These are phyloP conservation scores for Lethenteron camtschaticum DNA, from an alignment of 2,113 vertebrate species.

Conservation along the genomic window DNA sequence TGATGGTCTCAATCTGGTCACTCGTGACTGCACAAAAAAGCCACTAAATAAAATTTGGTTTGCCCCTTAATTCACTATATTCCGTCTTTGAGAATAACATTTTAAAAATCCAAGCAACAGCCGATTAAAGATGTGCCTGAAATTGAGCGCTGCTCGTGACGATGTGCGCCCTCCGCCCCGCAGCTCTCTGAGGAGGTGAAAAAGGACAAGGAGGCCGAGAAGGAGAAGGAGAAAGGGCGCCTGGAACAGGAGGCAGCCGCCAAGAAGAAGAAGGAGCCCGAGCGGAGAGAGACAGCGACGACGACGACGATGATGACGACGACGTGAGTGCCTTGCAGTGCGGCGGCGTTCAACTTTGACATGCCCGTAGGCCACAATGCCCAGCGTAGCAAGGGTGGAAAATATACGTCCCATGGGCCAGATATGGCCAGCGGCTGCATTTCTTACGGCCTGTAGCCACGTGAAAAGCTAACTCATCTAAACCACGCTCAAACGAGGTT, in stretches of 20 bases:
- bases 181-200: conserved; percentile 67
- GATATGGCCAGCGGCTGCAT: too few relatives aligned
- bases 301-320: conserved; percentile 41
- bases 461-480: too few relatives aligned
- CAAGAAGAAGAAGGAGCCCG: conserved; percentile 52
- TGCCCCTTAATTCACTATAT: neutral
- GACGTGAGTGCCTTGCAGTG: conserved; percentile 13
- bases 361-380: too few relatives aligned
- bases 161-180: neutral
- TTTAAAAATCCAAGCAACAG: neutral
- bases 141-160: neutral
- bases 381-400: too few relatives aligned
- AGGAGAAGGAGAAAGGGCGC: conserved; percentile 32
- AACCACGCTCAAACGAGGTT: too few relatives aligned
- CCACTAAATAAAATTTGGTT: too few relatives aligned
- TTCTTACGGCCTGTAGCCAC: too few relatives aligned
- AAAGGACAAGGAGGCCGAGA: conserved; percentile 74
- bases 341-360: too few relatives aligned
- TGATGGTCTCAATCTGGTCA: too few relatives aligned
- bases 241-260: conserved; percentile 27
- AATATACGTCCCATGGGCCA: too few relatives aligned
- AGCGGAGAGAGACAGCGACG: conserved; percentile 53
- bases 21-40: too few relatives aligned
- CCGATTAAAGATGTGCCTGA: neutral
- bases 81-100: neutral